Conservation (phyloP, 2,888 invertebrate genomes). For the Agonopterix arenella region DNA sequence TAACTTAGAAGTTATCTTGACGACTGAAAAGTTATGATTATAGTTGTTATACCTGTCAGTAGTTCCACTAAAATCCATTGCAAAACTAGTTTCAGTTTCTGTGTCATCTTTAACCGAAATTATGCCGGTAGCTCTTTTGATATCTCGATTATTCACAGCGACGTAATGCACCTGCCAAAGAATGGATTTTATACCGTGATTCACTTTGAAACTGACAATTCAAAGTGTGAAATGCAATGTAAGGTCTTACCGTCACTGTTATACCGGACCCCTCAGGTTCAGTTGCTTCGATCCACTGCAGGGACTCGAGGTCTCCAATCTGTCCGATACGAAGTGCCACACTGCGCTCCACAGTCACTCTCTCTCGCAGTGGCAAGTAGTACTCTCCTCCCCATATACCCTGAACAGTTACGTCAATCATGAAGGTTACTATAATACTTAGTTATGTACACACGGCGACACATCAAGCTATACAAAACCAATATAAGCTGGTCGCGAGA, state of each 20-base stretch:
- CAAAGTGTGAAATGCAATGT: background rate
- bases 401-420: constrained; percentile 11
- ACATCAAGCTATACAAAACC: no score
- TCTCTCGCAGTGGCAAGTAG: constrained; percentile 19
- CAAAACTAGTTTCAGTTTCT: constrained; percentile 16
- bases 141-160: constrained; percentile 23
- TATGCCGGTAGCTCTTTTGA: constrained; percentile 24
- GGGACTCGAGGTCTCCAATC: constrained; percentile 22
- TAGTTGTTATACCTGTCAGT: constrained; percentile 28
- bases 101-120: constrained; percentile 7
- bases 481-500: no score
- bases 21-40: background rate
- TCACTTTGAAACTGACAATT: background rate
- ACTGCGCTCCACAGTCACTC: background rate
- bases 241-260: constrained; percentile 17
- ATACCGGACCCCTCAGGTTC: constrained; percentile 11
- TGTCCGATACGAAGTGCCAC: constrained; percentile 15
- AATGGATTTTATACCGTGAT: background rate
- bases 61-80: constrained; percentile 46
- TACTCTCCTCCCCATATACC: constrained; percentile 32
- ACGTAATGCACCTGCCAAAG: constrained; percentile 15
- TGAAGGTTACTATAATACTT: background rate
- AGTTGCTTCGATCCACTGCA: constrained; percentile 25
- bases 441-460: no score
- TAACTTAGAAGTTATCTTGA: background rate